Evolutionary conservation across 2,888 invertebrate species (phyloP).

Genomic region (Calameuta idolon): DNA sequence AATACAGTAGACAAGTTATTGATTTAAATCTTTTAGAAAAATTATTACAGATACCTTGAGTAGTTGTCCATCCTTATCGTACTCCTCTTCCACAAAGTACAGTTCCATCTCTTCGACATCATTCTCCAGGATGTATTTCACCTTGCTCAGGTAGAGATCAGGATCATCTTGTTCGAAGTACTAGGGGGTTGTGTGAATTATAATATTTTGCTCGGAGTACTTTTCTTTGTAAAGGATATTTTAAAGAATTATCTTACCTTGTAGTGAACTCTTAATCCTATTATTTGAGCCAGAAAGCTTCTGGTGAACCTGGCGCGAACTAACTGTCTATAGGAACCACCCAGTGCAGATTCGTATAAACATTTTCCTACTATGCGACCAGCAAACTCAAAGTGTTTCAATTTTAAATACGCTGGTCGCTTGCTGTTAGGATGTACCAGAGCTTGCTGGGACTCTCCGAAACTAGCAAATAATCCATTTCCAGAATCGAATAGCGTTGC

Average conservation of each 20-base stretch:
- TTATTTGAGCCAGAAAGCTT: conserved; percentile 93
- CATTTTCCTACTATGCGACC: conserved; percentile 96
- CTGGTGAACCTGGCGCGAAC: conserved; percentile 91
- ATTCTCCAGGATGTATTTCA: conserved; percentile 92
- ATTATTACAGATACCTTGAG: conserved; percentile 70
- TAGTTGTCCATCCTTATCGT: conserved; percentile 82
- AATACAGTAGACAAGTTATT: not conserved
- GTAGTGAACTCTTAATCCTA: conserved; percentile 92
- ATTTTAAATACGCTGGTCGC: conserved; percentile 81
- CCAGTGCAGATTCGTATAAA: conserved; percentile 91
- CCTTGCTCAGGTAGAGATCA: conserved; percentile 91
- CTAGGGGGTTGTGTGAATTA: conserved; percentile 65
- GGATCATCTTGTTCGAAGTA: conserved; percentile 98
- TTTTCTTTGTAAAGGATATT: not conserved
- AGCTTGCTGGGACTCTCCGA: conserved; percentile 88
- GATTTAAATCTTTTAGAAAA: not conserved
- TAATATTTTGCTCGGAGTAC: conserved; percentile 3
- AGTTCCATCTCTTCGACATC: conserved; percentile 89
- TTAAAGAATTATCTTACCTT: conserved; percentile 72
- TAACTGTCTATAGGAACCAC: conserved; percentile 88
- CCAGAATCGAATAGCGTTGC: conserved; percentile 87
- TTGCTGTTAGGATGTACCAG: conserved; percentile 90
- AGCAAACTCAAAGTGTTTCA: conserved; percentile 93
- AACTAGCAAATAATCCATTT: conserved; percentile 85
- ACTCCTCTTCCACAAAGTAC: conserved; percentile 90